Conservation (phyloP, 2,888 invertebrate species). For the Calephelis perditalis region DNA sequence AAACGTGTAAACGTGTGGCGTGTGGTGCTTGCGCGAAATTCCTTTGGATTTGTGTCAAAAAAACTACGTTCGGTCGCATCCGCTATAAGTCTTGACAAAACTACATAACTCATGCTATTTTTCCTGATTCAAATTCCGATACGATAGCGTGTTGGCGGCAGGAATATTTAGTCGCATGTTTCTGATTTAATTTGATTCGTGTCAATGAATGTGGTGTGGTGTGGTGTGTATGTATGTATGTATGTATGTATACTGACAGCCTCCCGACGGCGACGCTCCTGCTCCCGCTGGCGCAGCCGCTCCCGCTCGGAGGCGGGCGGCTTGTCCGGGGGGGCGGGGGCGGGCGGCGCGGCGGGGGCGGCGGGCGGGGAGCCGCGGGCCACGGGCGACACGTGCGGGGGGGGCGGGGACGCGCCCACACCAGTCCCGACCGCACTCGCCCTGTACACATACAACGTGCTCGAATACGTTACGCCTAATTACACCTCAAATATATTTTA, state of each 20-base stretch:
- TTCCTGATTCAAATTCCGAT: too few species aligned
- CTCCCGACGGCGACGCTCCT: slow-evolving; percentile 93
- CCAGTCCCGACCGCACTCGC: slow-evolving; percentile 41
- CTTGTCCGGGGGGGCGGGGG: slow-evolving; percentile 59
- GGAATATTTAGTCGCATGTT: too few species aligned
- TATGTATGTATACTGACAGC: slow-evolving; percentile 83
- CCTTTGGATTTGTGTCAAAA: too few species aligned
- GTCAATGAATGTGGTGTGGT: background rate
- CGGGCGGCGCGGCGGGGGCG: slow-evolving; percentile 52
- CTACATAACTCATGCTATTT: too few species aligned
- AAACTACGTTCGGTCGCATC: too few species aligned
- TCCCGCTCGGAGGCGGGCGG: slow-evolving; percentile 88
- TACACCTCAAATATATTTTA: too few species aligned
- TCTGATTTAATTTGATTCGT: background rate
- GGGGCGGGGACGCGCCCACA: slow-evolving; percentile 53
- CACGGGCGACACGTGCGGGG: slow-evolving; percentile 62
- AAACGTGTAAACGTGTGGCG: too few species aligned
- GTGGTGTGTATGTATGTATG: background rate
- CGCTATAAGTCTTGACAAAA: too few species aligned
- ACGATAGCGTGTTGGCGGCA: too few species aligned
- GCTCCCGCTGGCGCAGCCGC: slow-evolving; percentile 90
- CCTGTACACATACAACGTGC: slow-evolving; percentile 27
- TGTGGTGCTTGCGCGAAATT: too few species aligned
- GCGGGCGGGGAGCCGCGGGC: slow-evolving; percentile 45
- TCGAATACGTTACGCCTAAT: too few species aligned